These are phyloP conservation scores for Carpatolechia fugitivella DNA, from an alignment of 2,888 invertebrate genomes.

Conservation along the genomic window DNA sequence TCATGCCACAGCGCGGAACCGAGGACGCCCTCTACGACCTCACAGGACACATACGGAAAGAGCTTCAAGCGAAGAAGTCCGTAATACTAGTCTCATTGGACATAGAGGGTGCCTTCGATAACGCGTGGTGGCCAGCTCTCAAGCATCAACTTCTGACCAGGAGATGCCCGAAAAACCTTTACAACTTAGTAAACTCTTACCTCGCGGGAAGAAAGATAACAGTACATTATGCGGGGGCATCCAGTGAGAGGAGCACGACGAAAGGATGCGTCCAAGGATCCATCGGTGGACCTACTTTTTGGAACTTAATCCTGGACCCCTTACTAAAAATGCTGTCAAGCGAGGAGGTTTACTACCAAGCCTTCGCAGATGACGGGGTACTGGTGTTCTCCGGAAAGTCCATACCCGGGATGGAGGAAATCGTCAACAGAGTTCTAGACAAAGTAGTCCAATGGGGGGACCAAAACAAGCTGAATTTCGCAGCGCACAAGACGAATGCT, in stretches of 20 bases:
- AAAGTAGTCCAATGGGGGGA: not conserved
- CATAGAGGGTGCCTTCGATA: not conserved
- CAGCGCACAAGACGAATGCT: not conserved
- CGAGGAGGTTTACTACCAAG: too few species aligned
- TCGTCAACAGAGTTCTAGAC: not conserved
- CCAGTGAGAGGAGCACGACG: not conserved
- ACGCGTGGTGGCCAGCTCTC: not conserved
- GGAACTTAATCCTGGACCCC: not conserved
- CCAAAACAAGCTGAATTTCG: not conserved
- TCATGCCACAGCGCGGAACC: conserved; percentile 23
- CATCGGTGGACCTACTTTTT: not conserved
- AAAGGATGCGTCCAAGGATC: conserved; percentile 7
- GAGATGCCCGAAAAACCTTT: too few species aligned
- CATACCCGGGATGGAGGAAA: not conserved
- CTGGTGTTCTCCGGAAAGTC: conserved; percentile 10
- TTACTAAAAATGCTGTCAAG: not conserved
- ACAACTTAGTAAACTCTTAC: not conserved
- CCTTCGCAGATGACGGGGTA: not conserved
- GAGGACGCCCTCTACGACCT: not conserved
- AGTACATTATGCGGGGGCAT: not conserved
- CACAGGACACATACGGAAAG: not conserved
- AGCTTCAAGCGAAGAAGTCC: not conserved
- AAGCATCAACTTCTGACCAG: too few species aligned
- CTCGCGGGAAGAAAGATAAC: not conserved
- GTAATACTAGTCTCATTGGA: not conserved